Evolutionary conservation across 2,888 invertebrate species (phyloP), one percentile per base, ranked within the genome.

Genomic region (Zaprionus obscuricornis): DNA sequence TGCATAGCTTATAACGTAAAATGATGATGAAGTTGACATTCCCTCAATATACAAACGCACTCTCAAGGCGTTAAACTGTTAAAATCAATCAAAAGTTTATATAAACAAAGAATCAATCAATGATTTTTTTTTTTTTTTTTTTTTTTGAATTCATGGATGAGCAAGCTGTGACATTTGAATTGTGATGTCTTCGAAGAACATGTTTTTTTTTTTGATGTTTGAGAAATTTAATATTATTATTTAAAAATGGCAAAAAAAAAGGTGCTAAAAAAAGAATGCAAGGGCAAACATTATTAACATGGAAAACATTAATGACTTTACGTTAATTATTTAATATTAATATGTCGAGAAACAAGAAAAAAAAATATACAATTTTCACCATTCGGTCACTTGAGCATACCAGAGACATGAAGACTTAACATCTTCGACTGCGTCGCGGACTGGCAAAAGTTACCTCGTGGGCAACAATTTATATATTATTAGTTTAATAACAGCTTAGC

Each of bases 31-130:
- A 39, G 27, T 13, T 39, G 26, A 33, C 11, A 36, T 36, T 17
- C 33, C 40, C 37, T 70, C 70, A 65, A 22, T 20, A 59, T 7
- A 66, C 59, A n/a, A n/a, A n/a, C 17, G 24, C 31, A 20, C n/a
- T 27, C 47, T 70, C 70, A 76, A 81, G 82, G 74, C 56, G 40
- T 27, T 45, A 42, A 42, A 22, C 26, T 22, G 57, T 31, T 14
- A 55, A 66, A 66, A 76, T 77, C 81, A 76, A 76, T 81, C 82
- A 74, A n/a, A n/a, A n/a, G n/a, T n/a, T n/a, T n/a, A n/a, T n/a
- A n/a, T n/a, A n/a, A n/a, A n/a, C n/a, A n/a, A 57, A 24, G 18
- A 39, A 77, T 81, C 70, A 63, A 85, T 82, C 78, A 82, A 56
- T 66, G 64, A 47, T 8, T 40, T 37, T 18, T 36, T 17, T 24